Percentiles rank a stretch among this genome's conserved stretches.
Conservation (phyloP, 2,113 vertebrate species). For the Lichenostomus cassidix region DNA sequence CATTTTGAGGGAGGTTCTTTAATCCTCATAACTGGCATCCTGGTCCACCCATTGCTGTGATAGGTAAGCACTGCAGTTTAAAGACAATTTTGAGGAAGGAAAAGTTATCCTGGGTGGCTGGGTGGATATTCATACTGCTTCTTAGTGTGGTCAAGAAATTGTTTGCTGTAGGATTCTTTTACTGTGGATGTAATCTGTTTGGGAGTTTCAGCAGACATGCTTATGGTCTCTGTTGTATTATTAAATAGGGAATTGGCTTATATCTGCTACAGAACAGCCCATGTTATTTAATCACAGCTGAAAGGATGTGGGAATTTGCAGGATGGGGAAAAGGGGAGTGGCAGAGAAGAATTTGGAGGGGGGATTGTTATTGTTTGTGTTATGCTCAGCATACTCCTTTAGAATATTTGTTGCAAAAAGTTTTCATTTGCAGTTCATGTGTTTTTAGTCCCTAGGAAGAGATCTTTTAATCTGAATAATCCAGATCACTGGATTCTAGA, state of each 20-base stretch:
- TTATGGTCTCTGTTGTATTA: neutral
- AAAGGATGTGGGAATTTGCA: neutral
- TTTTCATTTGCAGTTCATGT: neutral
- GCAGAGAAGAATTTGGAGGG: neutral
- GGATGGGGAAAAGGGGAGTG: neutral
- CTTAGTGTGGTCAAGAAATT: neutral
- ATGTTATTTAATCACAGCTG: neutral
- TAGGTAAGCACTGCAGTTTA: neutral
- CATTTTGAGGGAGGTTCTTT: neutral
- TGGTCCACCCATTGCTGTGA: neutral
- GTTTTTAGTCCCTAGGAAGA: neutral
- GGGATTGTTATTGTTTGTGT: neutral
- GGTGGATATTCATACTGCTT: neutral
- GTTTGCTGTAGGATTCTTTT: neutral
- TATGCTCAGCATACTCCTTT: neutral
- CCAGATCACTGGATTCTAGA: neutral
- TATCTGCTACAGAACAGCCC: neutral
- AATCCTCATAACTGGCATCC: fast-evolving
- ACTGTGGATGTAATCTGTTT: neutral
- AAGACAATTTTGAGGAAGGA: neutral
- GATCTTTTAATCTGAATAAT: neutral
- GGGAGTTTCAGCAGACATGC: neutral
- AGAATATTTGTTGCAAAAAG: neutral
- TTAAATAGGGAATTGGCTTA: neutral
- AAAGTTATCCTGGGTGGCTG: neutral